Base-by-base conservation (phyloP, 2,113 vertebrate genomes). In the Lagopus muta region DNA sequence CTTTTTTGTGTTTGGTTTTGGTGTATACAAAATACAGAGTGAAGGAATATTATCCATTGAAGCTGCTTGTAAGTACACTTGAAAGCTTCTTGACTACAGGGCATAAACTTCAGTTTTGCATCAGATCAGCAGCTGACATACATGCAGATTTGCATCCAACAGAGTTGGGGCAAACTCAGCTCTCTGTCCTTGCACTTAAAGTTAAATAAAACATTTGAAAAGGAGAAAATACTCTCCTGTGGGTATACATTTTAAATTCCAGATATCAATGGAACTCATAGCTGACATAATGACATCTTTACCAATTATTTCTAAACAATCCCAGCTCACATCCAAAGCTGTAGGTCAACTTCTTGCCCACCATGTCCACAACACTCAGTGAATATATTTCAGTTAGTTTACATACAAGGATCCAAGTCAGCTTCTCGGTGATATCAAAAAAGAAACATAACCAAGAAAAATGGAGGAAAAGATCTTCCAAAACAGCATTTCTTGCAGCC, bases 21-120 rank as follows among this genome's bases (percentile, higher is more conserved):
- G 4, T 42, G 8, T 36, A 48, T 19, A 0, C 0, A 66, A 47
- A 15, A 8, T 21, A 48, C 22, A 21, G 8, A 8, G 22, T 22
- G 16, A 71, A 43, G 52, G 11, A 45, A 65, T 15, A 60, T 88
- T 28, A 48, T 54, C 18, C 72, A 47, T 4, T 69, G 62, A 70
- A 75, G 30, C 19, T 67, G 40, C 30, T 16, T 25, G 17, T 60
- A 28, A 58, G 69, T 24, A 42, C 64, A 7, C 8, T n/a, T 28
- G 17, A 14, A 27, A 38, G 13, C 24, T 73, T 80, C 48, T 42
- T 40, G 32, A 32, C 7, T n/a, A 27, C 60, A 18, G 13, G n/a
- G 43, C 28, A 18, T 0, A 0, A 27, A 11, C 19, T n/a, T 20
- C 1, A 1, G 9, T 13, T 69, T 58, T 69, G 6, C 42, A n/a